A percentile compares a stretch with the other conserved stretches of the same genome.
Conservation (phyloP, 92 coral and sea anemone species). For the Parazoanthus atlanticus region DNA sequence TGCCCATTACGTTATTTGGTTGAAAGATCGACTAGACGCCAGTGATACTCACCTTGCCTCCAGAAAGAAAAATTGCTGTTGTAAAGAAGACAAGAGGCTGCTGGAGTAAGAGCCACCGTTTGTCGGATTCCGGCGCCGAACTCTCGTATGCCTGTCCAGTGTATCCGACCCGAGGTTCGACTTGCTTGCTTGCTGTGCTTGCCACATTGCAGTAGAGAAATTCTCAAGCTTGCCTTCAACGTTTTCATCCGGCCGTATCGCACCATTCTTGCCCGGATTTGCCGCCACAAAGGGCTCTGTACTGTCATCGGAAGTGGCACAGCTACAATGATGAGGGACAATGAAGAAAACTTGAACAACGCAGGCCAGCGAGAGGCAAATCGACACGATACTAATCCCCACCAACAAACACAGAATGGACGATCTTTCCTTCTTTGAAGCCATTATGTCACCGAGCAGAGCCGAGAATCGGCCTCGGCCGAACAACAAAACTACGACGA, state of each 20-base stretch:
- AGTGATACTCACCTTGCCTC: constrained; percentile 22
- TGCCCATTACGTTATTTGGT: background rate
- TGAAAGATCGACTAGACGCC: constrained; percentile 12
- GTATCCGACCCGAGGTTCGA: background rate
- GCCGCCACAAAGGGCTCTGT: constrained; percentile 39
- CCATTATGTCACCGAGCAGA: constrained; percentile 33
- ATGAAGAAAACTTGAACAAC: constrained; percentile 37
- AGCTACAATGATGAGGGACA: constrained; percentile 34
- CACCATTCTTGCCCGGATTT: background rate
- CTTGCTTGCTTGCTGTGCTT: background rate
- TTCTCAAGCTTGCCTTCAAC: background rate
- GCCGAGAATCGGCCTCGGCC: constrained; percentile 45
- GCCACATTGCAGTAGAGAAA: background rate
- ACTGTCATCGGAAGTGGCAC: constrained; percentile 24
- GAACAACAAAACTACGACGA: constrained; percentile 15
- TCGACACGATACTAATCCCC: constrained; percentile 26
- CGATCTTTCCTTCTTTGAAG: constrained; percentile 41
- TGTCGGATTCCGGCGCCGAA: background rate
- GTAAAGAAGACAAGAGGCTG: background rate
- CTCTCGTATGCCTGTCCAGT: background rate
- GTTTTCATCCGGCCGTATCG: background rate
- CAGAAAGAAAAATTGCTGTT: constrained; percentile 40
- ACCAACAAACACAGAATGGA: constrained; percentile 26
- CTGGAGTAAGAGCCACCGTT: background rate
- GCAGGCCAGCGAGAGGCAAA: constrained; percentile 27